These are phyloP conservation scores for Acropora tenuis DNA, from an alignment of 64 coral and sea anemone genomes.

Conservation along the genomic window DNA sequence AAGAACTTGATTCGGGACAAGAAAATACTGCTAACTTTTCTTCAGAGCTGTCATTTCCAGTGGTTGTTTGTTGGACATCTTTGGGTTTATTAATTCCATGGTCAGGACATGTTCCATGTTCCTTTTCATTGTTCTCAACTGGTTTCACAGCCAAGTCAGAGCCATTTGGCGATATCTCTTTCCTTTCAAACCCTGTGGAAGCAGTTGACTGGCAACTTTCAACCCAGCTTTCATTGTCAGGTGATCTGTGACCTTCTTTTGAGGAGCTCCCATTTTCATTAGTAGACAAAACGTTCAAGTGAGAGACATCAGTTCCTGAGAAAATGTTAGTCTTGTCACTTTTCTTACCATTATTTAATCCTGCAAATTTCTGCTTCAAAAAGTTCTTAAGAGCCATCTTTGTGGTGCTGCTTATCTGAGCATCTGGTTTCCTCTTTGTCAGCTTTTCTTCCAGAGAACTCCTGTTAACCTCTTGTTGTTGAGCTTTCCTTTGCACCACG, in stretches of 20 bases:
- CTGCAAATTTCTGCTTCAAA: constrained; percentile 3
- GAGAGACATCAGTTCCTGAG: neutral
- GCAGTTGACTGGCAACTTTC: too few species aligned
- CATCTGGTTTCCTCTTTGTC: neutral
- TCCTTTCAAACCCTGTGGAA: neutral
- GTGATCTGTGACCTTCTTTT: too few species aligned
- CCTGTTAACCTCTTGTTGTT: neutral
- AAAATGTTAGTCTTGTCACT: neutral
- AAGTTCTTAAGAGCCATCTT: constrained; percentile 33
- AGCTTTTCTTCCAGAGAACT: neutral
- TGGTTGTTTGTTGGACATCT: neutral
- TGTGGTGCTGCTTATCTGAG: neutral
- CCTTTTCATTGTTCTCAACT: neutral
- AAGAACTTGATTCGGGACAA: neutral
- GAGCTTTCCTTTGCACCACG: neutral
- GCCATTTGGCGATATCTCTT: too few species aligned
- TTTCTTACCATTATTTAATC: neutral
- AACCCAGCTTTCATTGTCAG: neutral
- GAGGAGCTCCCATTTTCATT: neutral
- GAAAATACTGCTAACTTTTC: neutral
- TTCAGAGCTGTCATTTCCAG: neutral
- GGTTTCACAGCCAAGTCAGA: neutral
- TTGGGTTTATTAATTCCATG: neutral
- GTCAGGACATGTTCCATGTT: neutral
- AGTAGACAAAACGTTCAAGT: neutral